Base-by-base conservation (phyloP, 2,888 invertebrate genomes). In the Syrista parreyssii region DNA sequence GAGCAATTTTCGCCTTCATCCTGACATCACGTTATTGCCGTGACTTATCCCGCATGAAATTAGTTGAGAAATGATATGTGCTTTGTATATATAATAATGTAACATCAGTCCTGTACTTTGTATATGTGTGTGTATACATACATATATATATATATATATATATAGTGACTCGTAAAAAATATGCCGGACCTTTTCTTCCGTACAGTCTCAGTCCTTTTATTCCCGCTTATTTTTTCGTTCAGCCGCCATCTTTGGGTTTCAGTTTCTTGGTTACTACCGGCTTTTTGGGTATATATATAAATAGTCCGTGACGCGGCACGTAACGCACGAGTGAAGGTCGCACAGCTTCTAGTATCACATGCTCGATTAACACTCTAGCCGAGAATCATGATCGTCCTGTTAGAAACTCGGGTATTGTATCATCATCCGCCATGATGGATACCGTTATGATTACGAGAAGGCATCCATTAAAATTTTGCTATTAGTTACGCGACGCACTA, bases 1-100 rank as follows among this genome's bases (percentile, higher is more conserved):
- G 88, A 74, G 85, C 83, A 78, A 89, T 85, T 85, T 89, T 89
- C 79, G 87, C 87, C 88, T 87, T 91, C 91, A 91, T 90, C 81
- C 86, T 87, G 84, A 74, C 84, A 81, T 79, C 89, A 87, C 87
- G 69, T 32, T 12, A 12, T 69, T 32, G 12, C 69, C n/a, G 40
- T 15, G 12, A 40, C 0, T 40, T 6, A 15, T 40, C 15, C 40
- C 40, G 15, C 40, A 15, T 1, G 40, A 40, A 40, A 40, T 40
- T 40, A 40, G 1, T 40, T 1, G 4, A 12, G 15, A 40, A 40
- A 40, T 40, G 12, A 1, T 12, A 40, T 40, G 15, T 40, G 15
- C 15, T 15, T 40, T 40, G 40, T 40, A 40, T 40, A 40, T 40
- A 40, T 40, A 40, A 40, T 12, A 15, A 40, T 40, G 4, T 15